These are phyloP conservation scores for Gallinago media DNA, from an alignment of 2,113 vertebrate genomes.

Conservation along the genomic window DNA sequence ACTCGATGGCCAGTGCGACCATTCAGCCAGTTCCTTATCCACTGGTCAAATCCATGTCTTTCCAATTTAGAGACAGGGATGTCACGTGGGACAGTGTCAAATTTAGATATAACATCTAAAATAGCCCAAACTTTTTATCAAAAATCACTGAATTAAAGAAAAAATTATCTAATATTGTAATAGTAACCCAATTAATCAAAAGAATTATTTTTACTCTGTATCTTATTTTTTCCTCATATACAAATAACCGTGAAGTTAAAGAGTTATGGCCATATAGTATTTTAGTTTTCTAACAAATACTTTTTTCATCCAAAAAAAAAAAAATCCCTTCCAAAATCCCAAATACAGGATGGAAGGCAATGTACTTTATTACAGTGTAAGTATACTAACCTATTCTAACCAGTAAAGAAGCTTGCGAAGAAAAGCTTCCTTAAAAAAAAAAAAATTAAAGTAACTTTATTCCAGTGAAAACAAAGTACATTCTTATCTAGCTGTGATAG, in stretches of 20 bases:
- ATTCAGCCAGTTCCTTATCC: background rate
- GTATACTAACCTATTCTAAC: background rate
- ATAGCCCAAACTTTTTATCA: background rate
- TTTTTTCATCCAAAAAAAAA: background rate
- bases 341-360: background rate
- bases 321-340: background rate
- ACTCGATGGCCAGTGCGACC: background rate
- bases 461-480: background rate
- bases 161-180: background rate
- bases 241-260: background rate
- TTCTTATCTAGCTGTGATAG: background rate
- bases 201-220: background rate
- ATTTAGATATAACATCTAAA: background rate
- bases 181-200: background rate
- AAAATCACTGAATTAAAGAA: background rate
- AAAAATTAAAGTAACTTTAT: background rate
- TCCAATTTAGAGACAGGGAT: background rate
- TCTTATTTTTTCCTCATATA: background rate
- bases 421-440: background rate
- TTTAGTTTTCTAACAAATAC: background rate
- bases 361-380: background rate
- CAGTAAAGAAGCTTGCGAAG: background rate
- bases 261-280: background rate
- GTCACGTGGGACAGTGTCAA: background rate
- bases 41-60: background rate